Percentiles rank a stretch among this genome's conserved stretches.
Conservation (phyloP, 1,140 invertebrate species). For the Drosophila sturtevanti region DNA sequence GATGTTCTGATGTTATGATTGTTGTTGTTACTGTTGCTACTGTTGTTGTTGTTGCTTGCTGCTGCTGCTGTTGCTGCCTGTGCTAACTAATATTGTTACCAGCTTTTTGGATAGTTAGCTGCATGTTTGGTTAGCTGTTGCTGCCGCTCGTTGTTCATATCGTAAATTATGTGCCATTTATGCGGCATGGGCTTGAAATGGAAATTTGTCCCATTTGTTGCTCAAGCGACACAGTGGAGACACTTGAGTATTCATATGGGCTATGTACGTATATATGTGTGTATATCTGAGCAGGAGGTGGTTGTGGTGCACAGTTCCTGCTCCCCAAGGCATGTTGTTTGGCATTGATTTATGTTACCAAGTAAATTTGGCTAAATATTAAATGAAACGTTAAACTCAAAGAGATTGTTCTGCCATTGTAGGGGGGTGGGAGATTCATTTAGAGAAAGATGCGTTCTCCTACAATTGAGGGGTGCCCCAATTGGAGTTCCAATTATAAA, state of each 20-base stretch:
- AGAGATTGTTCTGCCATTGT: not conserved
- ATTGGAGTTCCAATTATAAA: slow-evolving; percentile 57
- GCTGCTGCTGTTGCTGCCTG: slow-evolving; percentile 32
- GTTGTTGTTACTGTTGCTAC: slow-evolving; percentile 29
- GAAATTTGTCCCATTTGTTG: slow-evolving; percentile 81
- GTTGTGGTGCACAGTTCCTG: not conserved
- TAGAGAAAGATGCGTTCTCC: no score
- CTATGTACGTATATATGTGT: not conserved
- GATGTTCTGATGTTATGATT: slow-evolving; percentile 9
- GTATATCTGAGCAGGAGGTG: no score
- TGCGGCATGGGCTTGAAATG: slow-evolving; percentile 79
- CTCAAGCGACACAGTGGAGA: slow-evolving; percentile 53
- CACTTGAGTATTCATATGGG: slow-evolving; percentile 80
- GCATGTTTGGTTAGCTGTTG: slow-evolving; percentile 73
- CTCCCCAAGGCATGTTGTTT: slow-evolving; percentile 55
- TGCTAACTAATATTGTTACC: slow-evolving; percentile 75
- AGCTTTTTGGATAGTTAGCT: slow-evolving; percentile 77
- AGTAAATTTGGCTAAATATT: slow-evolving; percentile 73
- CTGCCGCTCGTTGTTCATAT: slow-evolving; percentile 56
- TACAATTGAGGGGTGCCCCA: slow-evolving; percentile 3
- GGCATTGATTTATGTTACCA: slow-evolving; percentile 74
- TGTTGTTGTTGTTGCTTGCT: slow-evolving; percentile 33
- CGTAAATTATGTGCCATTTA: slow-evolving; percentile 80
- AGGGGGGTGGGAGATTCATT: no score
- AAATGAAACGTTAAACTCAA: slow-evolving; percentile 70